A percentile compares a stretch with the other conserved stretches of the same genome.
These are phyloP conservation scores for Sylvia atricapilla DNA, from an alignment of 2,113 vertebrate genomes.

Conservation along the genomic window DNA sequence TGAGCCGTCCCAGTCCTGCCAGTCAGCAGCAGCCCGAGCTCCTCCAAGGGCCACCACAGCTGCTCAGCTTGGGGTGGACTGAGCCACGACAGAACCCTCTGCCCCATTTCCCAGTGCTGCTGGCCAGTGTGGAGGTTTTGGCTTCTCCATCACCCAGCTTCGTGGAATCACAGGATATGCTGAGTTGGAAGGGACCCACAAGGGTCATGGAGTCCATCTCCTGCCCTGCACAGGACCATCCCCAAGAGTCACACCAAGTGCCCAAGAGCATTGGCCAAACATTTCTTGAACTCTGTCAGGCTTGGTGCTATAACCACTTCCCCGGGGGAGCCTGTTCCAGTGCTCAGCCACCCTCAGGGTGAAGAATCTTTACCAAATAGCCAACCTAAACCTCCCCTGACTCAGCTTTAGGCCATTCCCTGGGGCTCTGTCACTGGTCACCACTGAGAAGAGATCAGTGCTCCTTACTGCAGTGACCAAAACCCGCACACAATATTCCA, in stretches of 20 bases:
- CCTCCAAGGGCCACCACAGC: neutral
- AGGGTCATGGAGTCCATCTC: neutral
- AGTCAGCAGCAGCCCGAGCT: neutral
- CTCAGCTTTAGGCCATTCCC: neutral
- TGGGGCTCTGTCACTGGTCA: neutral
- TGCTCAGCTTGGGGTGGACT: rapidly evolving
- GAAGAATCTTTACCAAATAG: neutral
- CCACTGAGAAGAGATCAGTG: neutral
- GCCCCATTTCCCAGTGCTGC: neutral
- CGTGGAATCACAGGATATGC: neutral
- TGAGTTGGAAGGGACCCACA: neutral
- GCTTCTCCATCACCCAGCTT: neutral
- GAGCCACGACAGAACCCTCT: neutral
- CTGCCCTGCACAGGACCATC: neutral
- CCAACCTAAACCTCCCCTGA: neutral
- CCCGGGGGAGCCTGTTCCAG: neutral
- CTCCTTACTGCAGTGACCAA: neutral
- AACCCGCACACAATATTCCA: neutral
- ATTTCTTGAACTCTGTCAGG: neutral
- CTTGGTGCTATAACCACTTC: neutral
- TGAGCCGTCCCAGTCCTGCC: neutral
- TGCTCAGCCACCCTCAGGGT: neutral
- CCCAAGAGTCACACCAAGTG: neutral
- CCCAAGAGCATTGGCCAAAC: neutral
- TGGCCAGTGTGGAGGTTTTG: neutral